Conservation (phyloP, 2,113 vertebrate genomes). For the Phalacrocorax carbo region DNA sequence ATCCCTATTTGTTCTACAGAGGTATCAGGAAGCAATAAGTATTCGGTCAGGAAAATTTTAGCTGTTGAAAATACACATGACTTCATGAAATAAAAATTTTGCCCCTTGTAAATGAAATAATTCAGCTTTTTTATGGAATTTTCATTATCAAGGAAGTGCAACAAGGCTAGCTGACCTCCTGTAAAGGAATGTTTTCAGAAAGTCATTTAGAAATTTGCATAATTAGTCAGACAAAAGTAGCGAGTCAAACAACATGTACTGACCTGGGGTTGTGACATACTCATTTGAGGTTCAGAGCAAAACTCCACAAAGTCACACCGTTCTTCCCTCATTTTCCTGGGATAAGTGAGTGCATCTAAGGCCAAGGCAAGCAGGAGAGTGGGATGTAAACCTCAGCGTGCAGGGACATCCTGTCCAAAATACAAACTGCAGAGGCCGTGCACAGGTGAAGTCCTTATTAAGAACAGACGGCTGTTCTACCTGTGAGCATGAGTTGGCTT, state of each 20-base stretch:
- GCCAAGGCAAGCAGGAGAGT: not conserved
- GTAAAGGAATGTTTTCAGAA: not conserved
- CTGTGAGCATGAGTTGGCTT: not conserved
- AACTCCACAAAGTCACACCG: not conserved
- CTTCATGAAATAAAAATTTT: not conserved
- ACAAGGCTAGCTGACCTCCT: not conserved
- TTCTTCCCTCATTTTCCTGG: not conserved
- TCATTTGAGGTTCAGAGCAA: not conserved
- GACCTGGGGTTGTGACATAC: not conserved
- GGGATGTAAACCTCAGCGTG: not conserved
- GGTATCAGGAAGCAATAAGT: not conserved
- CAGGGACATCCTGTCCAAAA: not conserved
- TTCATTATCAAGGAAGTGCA: not conserved
- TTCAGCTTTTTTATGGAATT: not conserved
- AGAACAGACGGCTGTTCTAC: not conserved
- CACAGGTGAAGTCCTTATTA: not conserved
- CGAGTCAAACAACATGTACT: not conserved
- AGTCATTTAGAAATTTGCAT: not conserved
- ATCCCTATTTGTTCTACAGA: not conserved
- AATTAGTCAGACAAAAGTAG: not conserved
- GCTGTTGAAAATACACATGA: not conserved
- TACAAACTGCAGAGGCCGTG: not conserved
- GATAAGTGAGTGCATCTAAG: not conserved
- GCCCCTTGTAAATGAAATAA: not conserved
- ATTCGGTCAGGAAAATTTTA: not conserved